phyloP scores from a whole-genome alignment of 1,140 invertebrate genomes.

The Chrysopa pallens region DNA sequence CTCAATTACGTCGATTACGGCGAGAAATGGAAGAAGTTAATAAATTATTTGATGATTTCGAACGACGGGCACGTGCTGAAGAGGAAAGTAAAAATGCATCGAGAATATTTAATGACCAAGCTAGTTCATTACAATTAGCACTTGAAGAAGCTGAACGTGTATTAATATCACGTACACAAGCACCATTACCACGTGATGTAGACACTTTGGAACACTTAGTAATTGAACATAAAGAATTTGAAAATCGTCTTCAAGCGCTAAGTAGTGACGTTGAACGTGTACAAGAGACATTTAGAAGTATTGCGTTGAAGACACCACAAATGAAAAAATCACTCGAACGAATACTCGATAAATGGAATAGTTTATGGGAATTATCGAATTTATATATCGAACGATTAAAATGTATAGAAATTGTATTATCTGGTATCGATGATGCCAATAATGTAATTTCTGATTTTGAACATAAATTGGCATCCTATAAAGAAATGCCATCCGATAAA shows the following conservation, averaged over 20 bases:
- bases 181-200: slow-evolving; percentile 65
- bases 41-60: slow-evolving; percentile 85
- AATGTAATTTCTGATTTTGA: slow-evolving; percentile 83
- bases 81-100: slow-evolving; percentile 79
- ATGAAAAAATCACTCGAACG: slow-evolving; percentile 79
- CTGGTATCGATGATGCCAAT: slow-evolving; percentile 74
- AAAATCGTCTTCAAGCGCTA: slow-evolving; percentile 47
- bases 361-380: slow-evolving; percentile 67
- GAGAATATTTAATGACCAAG: slow-evolving; percentile 69
- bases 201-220: slow-evolving; percentile 73
- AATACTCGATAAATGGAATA: slow-evolving; percentile 80
- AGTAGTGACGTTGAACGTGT: slow-evolving; percentile 66
- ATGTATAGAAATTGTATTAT: slow-evolving; percentile 75
- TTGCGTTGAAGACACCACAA: slow-evolving; percentile 71
- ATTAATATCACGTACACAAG: slow-evolving; percentile 59
- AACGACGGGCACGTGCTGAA: slow-evolving; percentile 65
- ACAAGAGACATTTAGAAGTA: slow-evolving; percentile 62
- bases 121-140: slow-evolving; percentile 56
- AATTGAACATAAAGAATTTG: slow-evolving; percentile 77
- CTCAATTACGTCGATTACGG: slow-evolving; percentile 66
- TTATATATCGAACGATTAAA: slow-evolving; percentile 83
- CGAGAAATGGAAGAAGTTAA: slow-evolving; percentile 94
- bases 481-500: slow-evolving; percentile 66
- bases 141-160: slow-evolving; percentile 73
- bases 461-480: slow-evolving; percentile 67